Percentiles rank a stretch among this genome's conserved stretches.
phyloP scores from a whole-genome alignment of 2,797 vertebrate species.

The Clarias platycephalus region DNA sequence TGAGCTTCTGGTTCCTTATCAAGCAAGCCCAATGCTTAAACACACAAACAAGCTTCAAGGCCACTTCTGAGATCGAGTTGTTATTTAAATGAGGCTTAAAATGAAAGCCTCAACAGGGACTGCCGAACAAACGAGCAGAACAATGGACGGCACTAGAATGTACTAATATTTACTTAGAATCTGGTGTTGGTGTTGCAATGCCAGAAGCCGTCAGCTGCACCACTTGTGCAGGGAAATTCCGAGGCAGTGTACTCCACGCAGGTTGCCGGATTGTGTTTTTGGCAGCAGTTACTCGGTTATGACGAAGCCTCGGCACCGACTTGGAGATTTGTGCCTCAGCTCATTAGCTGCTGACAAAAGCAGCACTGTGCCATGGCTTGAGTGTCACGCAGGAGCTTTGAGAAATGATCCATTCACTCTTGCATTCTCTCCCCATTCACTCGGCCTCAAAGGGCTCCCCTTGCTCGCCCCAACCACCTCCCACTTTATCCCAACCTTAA shows the following conservation, averaged over 20 bases:
- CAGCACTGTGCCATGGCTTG: constrained; percentile 69
- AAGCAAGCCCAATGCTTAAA: not conserved
- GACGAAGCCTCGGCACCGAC: constrained; percentile 26
- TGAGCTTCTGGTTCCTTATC: not conserved
- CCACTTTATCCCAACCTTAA: constrained; percentile 7
- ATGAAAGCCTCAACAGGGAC: not conserved
- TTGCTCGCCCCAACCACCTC: constrained; percentile 53
- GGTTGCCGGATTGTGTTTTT: not conserved
- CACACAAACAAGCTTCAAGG: not conserved
- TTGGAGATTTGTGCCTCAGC: constrained; percentile 59
- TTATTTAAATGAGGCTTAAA: not conserved
- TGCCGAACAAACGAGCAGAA: not conserved
- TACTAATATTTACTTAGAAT: not conserved
- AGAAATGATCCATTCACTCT: constrained; percentile 65
- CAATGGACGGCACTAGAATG: not conserved
- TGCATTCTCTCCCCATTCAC: constrained; percentile 63
- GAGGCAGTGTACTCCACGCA: not conserved
- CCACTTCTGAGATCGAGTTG: not conserved
- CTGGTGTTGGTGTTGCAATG: not conserved
- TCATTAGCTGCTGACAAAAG: constrained; percentile 71
- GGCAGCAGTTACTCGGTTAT: constrained; percentile 32
- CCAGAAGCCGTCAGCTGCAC: not conserved
- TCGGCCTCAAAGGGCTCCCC: constrained; percentile 54
- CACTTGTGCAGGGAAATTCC: not conserved
- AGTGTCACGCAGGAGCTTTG: constrained; percentile 66